These are phyloP conservation scores for Mellivora capensis DNA, from an alignment of 2,113 vertebrate genomes.

Conservation along the genomic window DNA sequence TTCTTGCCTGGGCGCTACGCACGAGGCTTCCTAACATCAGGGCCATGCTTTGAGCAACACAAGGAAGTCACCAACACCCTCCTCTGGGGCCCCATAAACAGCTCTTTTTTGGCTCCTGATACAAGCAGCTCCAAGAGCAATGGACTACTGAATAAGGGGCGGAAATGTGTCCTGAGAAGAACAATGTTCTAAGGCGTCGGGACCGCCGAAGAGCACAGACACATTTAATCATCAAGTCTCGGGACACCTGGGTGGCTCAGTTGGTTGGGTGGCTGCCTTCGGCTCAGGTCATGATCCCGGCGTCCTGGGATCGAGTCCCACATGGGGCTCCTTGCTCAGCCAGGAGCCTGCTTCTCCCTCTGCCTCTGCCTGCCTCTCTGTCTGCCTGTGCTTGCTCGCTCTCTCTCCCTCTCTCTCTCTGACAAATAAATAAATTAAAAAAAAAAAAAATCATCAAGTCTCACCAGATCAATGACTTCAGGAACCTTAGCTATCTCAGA, in stretches of 20 bases:
- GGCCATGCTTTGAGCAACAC: background rate
- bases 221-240: background rate
- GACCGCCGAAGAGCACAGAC: background rate
- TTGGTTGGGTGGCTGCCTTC: too few relatives aligned
- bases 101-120: background rate
- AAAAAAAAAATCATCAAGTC: background rate
- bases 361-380: too few relatives aligned
- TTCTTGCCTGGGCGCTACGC: background rate
- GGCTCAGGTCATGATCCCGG: too few relatives aligned
- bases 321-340: too few relatives aligned
- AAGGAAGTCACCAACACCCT: background rate
- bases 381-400: too few relatives aligned
- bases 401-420: too few relatives aligned
- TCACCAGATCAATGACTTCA: background rate
- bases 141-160: background rate
- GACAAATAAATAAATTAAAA: too few relatives aligned
- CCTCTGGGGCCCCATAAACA: background rate
- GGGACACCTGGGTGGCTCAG: too few relatives aligned
- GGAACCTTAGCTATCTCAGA: background rate
- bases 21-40: background rate
- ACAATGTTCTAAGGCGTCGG: background rate
- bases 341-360: too few relatives aligned
- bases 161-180: background rate
- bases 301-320: too few relatives aligned
- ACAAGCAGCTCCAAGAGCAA: background rate